These are phyloP conservation scores for Pyrocoelia pectoralis DNA, from an alignment of 2,888 invertebrate genomes.

Conservation along the genomic window DNA sequence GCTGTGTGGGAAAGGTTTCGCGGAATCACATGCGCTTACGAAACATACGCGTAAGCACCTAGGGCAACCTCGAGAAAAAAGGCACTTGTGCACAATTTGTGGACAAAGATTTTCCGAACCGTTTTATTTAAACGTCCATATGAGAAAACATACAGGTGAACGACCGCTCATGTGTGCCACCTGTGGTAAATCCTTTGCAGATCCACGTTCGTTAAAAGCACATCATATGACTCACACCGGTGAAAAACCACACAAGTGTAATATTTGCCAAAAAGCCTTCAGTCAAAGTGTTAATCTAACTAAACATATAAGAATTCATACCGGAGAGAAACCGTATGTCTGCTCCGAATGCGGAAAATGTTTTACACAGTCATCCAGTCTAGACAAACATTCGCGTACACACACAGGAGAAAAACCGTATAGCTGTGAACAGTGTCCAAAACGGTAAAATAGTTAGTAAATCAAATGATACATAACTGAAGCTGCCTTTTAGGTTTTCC, in stretches of 20 bases:
- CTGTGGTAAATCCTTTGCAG: conserved; percentile 51
- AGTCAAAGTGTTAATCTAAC: conserved; percentile 49
- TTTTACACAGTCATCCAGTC: conserved; percentile 49
- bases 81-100: conserved; percentile 61
- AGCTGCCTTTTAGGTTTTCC: conserved; percentile 41
- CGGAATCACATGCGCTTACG: conserved; percentile 63
- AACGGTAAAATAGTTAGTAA: conserved; percentile 34
- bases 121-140: conserved; percentile 51
- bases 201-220: conserved; percentile 50
- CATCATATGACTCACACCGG: conserved; percentile 50
- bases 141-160: conserved; percentile 52
- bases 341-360: conserved; percentile 49
- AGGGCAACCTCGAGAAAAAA: conserved; percentile 62
- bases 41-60: conserved; percentile 65
- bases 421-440: conserved; percentile 45
- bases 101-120: conserved; percentile 55
- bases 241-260: conserved; percentile 48
- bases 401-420: conserved; percentile 46
- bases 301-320: conserved; percentile 50
- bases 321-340: conserved; percentile 49
- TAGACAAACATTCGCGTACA: conserved; percentile 47
- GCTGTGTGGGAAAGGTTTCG: conserved; percentile 63
- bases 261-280: conserved; percentile 49
- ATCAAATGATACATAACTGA: not conserved
- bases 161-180: conserved; percentile 48